phyloP scores from a whole-genome alignment of 2,888 invertebrate species.

The Eutolmus rufibarbis region DNA sequence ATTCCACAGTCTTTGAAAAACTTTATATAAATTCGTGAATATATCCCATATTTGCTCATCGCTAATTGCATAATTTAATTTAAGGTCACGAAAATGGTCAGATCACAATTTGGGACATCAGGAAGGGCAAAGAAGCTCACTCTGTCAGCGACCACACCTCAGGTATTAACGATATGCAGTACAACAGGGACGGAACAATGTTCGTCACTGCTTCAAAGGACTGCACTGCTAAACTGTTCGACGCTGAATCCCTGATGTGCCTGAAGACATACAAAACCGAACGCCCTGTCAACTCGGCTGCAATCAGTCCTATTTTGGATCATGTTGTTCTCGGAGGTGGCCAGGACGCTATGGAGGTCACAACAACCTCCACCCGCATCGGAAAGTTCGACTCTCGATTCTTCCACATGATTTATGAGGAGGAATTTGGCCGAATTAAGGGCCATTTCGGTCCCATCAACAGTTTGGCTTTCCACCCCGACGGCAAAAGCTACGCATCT shows the following conservation, averaged over 20 bases:
- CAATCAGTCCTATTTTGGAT: constrained; percentile 92
- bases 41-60: no score
- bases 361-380: constrained; percentile 89
- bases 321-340: constrained; percentile 99
- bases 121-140: constrained; percentile 82
- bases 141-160: constrained; percentile 82
- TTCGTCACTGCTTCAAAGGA: constrained; percentile 98
- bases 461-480: constrained; percentile 96
- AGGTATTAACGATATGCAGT: constrained; percentile 95
- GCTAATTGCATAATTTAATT: neutral
- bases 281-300: constrained; percentile 96
- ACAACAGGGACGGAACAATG: constrained; percentile 91
- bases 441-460: constrained; percentile 99
- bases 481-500: constrained; percentile 94
- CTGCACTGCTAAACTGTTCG: constrained; percentile 93
- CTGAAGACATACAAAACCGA: constrained; percentile 98
- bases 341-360: constrained; percentile 99
- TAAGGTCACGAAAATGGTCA: constrained; percentile 91
- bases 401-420: constrained; percentile 95
- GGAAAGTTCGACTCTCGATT: constrained; percentile 97
- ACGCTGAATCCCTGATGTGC: constrained; percentile 83
- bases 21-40: no score
- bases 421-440: constrained; percentile 96
- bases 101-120: constrained; percentile 91
- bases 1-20: no score